Evolutionary conservation across 30 jellyfish, hydroid and myxozoan genomes (phyloP).

Genomic region (Hydra vulgaris): DNA sequence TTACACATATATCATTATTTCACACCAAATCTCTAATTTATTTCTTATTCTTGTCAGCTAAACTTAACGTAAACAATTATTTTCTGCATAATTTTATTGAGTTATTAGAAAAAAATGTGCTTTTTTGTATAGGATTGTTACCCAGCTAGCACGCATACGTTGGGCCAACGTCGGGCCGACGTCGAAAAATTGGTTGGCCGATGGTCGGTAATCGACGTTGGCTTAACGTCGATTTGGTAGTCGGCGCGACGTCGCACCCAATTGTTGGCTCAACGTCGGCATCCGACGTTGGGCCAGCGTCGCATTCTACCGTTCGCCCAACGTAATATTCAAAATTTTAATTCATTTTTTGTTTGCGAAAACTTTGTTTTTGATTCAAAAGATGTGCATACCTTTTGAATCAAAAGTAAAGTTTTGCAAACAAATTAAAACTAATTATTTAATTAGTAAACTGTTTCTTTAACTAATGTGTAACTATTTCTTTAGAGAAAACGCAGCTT

Average conservation of each 20-base stretch:
- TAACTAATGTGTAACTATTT: background rate
- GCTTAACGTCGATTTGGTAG: background rate
- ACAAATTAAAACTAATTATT: background rate
- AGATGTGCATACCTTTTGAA: background rate
- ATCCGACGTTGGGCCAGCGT: background rate
- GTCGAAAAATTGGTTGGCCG: background rate
- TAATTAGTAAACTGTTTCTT: background rate
- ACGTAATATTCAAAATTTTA: background rate
- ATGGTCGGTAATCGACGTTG: background rate
- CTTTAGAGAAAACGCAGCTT: background rate
- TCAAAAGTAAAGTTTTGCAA: background rate
- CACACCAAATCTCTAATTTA: too few relatives aligned
- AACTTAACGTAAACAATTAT: too few relatives aligned
- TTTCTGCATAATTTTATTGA: too few relatives aligned
- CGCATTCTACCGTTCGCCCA: background rate
- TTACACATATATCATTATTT: too few relatives aligned
- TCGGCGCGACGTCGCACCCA: background rate
- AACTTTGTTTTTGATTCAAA: background rate
- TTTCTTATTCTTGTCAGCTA: too few relatives aligned
- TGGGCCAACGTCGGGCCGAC: background rate
- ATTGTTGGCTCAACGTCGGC: background rate
- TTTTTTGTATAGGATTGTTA: too few relatives aligned
- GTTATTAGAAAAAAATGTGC: too few relatives aligned
- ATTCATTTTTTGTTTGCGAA: background rate
- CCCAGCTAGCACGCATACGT: background rate